Conservation (phyloP, 2,113 vertebrate species). For the Petrocephalus zakoni region DNA sequence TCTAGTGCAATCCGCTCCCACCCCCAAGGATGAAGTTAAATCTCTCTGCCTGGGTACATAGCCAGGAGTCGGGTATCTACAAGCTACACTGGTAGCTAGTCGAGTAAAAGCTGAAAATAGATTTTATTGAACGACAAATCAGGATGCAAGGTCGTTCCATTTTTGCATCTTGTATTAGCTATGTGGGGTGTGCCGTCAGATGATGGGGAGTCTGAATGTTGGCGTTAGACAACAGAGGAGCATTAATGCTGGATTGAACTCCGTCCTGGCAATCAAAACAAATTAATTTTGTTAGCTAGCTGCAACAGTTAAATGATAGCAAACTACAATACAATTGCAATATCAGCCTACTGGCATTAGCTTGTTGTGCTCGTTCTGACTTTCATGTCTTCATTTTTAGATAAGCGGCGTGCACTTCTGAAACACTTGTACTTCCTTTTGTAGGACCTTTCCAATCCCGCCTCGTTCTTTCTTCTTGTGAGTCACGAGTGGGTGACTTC, state of each 20-base stretch:
- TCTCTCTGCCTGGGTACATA: not conserved
- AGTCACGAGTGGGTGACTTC: not conserved
- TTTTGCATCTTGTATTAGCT: not conserved
- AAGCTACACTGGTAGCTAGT: not conserved
- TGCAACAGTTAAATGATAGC: not conserved
- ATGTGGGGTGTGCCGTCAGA: not conserved
- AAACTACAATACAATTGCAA: not conserved
- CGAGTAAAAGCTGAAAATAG: not conserved
- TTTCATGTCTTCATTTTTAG: not conserved
- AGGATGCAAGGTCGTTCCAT: not conserved
- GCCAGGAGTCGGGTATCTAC: not conserved
- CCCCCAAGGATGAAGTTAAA: not conserved
- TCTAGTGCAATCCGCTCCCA: not conserved
- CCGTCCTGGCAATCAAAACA: not conserved
- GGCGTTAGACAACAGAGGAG: not conserved
- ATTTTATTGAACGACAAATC: not conserved
- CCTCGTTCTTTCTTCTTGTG: not conserved
- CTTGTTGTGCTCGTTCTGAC: not conserved
- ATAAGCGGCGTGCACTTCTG: not conserved
- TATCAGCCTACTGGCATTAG: not conserved
- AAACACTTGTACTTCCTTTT: not conserved
- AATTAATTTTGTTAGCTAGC: not conserved
- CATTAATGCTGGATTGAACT: not conserved
- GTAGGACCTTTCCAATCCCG: not conserved
- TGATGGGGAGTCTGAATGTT: not conserved